phyloP scores from a whole-genome alignment of 2,113 vertebrate species.

The Misgurnus mizolepis region DNA sequence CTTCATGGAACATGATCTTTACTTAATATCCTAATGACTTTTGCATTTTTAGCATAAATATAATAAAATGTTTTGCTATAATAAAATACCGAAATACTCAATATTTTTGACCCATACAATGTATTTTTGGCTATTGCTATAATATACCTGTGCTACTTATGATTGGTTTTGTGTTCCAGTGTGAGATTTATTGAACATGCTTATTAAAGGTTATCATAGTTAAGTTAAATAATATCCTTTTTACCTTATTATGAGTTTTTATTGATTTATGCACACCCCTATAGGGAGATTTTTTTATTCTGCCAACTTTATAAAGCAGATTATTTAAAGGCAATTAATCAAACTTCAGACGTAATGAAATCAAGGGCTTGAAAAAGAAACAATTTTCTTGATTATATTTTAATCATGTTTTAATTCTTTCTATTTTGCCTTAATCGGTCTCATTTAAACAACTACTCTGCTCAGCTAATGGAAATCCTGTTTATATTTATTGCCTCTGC shows the following conservation, averaged over 20 bases:
- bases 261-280: neutral
- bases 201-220: too few relatives aligned
- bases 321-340: constrained; percentile 11
- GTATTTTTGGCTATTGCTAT: too few relatives aligned
- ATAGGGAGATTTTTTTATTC: neutral
- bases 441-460: neutral
- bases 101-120: too few relatives aligned
- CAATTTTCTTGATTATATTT: neutral
- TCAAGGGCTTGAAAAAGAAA: neutral
- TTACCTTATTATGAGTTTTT: neutral
- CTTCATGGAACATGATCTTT: too few relatives aligned
- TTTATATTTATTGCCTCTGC: neutral
- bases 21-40: too few relatives aligned
- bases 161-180: too few relatives aligned
- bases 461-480: neutral
- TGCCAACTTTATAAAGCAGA: constrained; percentile 1
- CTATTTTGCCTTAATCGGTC: constrained; percentile 8
- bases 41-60: too few relatives aligned
- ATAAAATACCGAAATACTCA: too few relatives aligned
- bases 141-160: too few relatives aligned
- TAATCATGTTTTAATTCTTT: constrained; percentile 27
- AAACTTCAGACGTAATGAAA: constrained; percentile 11
- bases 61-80: too few relatives aligned
- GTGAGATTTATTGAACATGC: too few relatives aligned
- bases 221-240: neutral